Conservation (phyloP, 2,113 vertebrate genomes). For the Struthio camelus region DNA sequence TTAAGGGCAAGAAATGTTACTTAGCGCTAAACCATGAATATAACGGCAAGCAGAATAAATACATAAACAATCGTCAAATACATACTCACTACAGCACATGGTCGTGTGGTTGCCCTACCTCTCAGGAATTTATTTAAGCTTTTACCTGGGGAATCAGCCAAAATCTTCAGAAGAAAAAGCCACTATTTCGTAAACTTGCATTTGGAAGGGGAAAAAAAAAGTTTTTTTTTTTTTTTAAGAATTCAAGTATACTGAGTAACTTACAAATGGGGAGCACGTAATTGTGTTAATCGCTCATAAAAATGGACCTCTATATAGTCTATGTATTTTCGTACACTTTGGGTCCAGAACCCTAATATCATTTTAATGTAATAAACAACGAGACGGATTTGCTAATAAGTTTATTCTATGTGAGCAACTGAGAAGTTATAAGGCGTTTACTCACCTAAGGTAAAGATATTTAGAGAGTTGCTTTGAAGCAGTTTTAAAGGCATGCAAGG, state of each 20-base stretch:
- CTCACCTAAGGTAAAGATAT: background rate
- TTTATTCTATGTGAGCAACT: background rate
- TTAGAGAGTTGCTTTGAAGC: background rate
- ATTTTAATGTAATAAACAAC: background rate
- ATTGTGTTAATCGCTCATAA: background rate
- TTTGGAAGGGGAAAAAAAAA: background rate
- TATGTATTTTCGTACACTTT: background rate
- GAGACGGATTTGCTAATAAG: background rate
- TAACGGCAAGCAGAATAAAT: background rate
- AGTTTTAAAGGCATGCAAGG: background rate
- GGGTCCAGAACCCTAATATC: background rate
- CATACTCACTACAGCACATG: background rate
- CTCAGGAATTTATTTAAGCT: background rate
- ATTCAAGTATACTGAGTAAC: background rate
- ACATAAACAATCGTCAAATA: background rate
- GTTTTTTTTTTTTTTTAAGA: background rate
- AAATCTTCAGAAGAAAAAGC: background rate
- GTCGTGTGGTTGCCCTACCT: background rate
- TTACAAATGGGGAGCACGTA: background rate
- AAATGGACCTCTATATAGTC: background rate
- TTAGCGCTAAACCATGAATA: background rate
- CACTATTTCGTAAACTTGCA: background rate
- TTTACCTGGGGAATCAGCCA: background rate
- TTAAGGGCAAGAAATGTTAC: background rate
- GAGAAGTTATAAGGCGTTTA: background rate